These are phyloP conservation scores for Rhodophaea formosa DNA, from an alignment of 2,888 invertebrate genomes.

Conservation along the genomic window DNA sequence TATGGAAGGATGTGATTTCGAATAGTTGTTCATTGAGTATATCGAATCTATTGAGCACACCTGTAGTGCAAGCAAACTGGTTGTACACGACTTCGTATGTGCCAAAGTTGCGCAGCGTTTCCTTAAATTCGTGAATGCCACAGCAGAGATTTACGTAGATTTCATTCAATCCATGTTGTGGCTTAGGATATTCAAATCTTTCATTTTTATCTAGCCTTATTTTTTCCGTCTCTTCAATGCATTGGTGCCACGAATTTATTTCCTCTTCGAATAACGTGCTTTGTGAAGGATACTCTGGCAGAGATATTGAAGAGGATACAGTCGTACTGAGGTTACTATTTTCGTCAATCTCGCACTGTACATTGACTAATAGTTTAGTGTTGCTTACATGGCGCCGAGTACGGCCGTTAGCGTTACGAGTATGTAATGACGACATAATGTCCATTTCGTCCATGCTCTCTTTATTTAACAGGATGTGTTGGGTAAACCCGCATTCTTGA, in stretches of 20 bases:
- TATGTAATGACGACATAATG: conserved; percentile 22
- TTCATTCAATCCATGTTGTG: neutral
- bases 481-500: neutral
- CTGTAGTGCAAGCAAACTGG: neutral
- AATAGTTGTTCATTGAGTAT: conserved; percentile 32
- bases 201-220: neutral
- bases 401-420: neutral
- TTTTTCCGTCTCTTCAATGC: neutral
- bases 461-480: neutral
- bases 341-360: neutral
- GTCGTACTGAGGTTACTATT: neutral
- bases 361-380: neutral
- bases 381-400: neutral
- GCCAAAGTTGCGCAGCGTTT: neutral
- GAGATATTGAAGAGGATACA: conserved; percentile 1
- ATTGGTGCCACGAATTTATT: neutral
- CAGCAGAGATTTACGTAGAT: neutral
- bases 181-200: neutral
- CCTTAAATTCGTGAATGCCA: neutral
- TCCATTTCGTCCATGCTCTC: conserved; percentile 27
- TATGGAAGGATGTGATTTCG: conserved; percentile 21
- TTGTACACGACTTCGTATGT: neutral
- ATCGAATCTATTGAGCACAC: conserved; percentile 11
- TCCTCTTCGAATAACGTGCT: neutral
- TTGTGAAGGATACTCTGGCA: conserved; percentile 1